A percentile compares a stretch with the other conserved stretches of the same genome.
Evolutionary conservation across 1,140 invertebrate genomes (phyloP).

Genomic region (Arion vulgaris): DNA sequence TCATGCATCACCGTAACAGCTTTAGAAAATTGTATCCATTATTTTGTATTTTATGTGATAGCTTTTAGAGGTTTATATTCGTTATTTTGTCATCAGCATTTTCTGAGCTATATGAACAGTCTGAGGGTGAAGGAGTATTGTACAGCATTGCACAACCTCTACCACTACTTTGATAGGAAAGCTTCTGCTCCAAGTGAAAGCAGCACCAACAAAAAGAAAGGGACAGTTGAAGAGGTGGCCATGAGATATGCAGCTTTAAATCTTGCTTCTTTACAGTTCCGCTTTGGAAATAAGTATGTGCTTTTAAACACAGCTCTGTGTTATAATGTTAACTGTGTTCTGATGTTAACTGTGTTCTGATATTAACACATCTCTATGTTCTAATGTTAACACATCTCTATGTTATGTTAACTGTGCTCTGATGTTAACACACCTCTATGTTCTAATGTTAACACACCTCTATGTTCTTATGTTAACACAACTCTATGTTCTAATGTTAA

Average conservation of each 20-base stretch:
- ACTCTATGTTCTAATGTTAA: too few relatives aligned
- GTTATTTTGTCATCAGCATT: slow-evolving; percentile 78
- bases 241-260: slow-evolving; percentile 91
- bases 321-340: neutral
- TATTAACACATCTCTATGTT: too few relatives aligned
- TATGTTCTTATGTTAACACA: too few relatives aligned
- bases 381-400: too few relatives aligned
- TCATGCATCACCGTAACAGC: too few relatives aligned
- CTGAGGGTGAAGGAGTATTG: slow-evolving; percentile 89
- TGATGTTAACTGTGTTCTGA: too few relatives aligned
- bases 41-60: too few relatives aligned
- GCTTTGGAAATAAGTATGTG: slow-evolving; percentile 85
- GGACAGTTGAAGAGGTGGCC: slow-evolving; percentile 79
- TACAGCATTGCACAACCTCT: slow-evolving; percentile 86
- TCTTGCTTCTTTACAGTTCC: slow-evolving; percentile 87
- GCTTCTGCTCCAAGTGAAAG: slow-evolving; percentile 71
- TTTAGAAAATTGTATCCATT: too few relatives aligned
- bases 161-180: slow-evolving; percentile 86
- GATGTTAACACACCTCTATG: too few relatives aligned
- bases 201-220: slow-evolving; percentile 61
- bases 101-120: slow-evolving; percentile 91
- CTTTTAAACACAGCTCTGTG: neutral
- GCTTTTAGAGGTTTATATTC: too few relatives aligned
- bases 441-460: too few relatives aligned
- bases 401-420: too few relatives aligned